These are phyloP conservation scores for Chloropsis cyanopogon DNA, from an alignment of 2,113 vertebrate genomes.

Conservation along the genomic window DNA sequence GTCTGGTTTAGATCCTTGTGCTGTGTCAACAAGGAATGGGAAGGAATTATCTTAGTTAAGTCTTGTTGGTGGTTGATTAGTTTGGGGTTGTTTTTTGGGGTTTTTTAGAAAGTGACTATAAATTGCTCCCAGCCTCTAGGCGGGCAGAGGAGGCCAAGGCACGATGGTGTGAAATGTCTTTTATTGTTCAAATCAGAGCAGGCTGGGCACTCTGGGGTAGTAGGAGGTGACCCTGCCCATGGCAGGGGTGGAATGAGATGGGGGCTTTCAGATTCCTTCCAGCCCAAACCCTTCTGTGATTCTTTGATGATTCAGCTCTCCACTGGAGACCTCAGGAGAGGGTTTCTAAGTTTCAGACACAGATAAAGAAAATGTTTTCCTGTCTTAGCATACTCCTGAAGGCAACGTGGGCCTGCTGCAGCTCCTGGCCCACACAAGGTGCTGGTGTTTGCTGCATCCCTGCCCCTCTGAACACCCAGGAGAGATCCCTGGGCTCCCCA, in stretches of 20 bases:
- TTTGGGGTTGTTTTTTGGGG: accelerated
- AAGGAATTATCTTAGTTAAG: not conserved
- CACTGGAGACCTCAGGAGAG: not conserved
- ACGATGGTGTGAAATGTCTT: accelerated
- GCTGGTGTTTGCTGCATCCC: accelerated
- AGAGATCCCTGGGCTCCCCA: accelerated
- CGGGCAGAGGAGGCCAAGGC: not conserved
- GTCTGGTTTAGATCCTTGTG: not conserved
- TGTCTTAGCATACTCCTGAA: accelerated
- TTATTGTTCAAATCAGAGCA: not conserved
- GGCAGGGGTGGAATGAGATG: not conserved
- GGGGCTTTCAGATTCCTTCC: not conserved
- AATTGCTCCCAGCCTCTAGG: accelerated
- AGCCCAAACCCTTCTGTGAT: not conserved
- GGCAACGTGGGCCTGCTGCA: not conserved
- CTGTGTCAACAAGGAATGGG: accelerated
- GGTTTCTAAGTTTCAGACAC: not conserved
- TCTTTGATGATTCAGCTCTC: not conserved
- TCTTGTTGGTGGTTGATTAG: not conserved
- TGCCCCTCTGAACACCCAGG: accelerated
- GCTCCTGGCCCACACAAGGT: accelerated
- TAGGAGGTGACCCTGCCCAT: not conserved
- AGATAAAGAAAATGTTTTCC: not conserved
- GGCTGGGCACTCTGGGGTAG: not conserved
- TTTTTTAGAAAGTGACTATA: accelerated